Percentiles rank a stretch among this genome's conserved stretches.
Evolutionary conservation across 2,113 vertebrate genomes (phyloP).

Genomic region (Lepisosteus oculatus): DNA sequence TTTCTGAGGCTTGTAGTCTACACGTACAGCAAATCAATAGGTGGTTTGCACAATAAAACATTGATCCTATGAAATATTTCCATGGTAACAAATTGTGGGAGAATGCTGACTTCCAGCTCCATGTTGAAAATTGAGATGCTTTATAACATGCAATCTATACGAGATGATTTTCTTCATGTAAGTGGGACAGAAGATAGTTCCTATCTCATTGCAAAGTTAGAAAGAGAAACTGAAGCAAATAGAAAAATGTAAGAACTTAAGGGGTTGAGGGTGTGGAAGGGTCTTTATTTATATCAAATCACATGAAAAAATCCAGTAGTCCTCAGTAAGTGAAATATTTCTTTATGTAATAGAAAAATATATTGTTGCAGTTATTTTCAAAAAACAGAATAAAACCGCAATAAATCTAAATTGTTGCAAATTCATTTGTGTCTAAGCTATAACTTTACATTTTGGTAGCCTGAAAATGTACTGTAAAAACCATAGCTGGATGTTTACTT

Average conservation of each 20-base stretch:
- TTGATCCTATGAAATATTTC: slow-evolving; percentile 36
- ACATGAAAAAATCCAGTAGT: too few relatives aligned
- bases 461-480: too few relatives aligned
- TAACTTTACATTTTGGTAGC: too few relatives aligned
- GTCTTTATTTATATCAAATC: not conserved
- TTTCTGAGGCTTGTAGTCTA: slow-evolving; percentile 42
- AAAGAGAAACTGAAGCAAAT: not conserved
- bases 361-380: too few relatives aligned
- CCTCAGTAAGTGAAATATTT: too few relatives aligned
- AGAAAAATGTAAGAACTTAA: not conserved
- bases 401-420: too few relatives aligned
- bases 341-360: too few relatives aligned
- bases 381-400: too few relatives aligned
- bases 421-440: too few relatives aligned
- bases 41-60: slow-evolving; percentile 44
- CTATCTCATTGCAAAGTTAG: not conserved
- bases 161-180: not conserved
- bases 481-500: too few relatives aligned
- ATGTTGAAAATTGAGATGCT: not conserved
- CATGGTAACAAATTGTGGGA: slow-evolving; percentile 20
- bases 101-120: not conserved
- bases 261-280: not conserved
- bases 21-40: slow-evolving; percentile 31
- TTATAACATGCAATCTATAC: not conserved
- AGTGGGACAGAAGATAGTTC: too few relatives aligned